Conservation (phyloP, 2,888 invertebrate species). For the Hofmannophila pseudospretella region DNA sequence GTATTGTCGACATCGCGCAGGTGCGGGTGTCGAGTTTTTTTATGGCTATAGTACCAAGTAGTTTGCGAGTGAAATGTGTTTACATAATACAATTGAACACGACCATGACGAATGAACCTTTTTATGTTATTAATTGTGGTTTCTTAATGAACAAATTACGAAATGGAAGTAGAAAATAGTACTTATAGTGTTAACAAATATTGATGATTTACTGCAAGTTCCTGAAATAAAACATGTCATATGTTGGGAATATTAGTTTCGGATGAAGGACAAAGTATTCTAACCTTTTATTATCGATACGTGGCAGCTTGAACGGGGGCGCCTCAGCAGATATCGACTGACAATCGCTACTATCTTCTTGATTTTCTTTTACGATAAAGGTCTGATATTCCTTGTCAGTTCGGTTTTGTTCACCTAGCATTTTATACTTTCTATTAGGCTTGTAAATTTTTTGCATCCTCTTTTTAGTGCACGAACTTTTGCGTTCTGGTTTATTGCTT, state of each 20-base stretch:
- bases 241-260: no score
- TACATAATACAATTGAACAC: background rate
- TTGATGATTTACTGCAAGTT: background rate
- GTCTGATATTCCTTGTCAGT: constrained; percentile 47
- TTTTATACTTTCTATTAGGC: constrained; percentile 43
- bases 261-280: constrained; percentile 29
- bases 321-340: constrained; percentile 52
- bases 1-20: no score
- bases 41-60: no score
- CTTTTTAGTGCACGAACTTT: constrained; percentile 36
- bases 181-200: background rate
- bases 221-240: background rate
- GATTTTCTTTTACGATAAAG: constrained; percentile 47
- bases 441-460: constrained; percentile 44
- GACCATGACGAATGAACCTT: no score
- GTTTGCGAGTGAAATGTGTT: no score
- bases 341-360: constrained; percentile 46
- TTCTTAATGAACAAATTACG: background rate
- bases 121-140: no score
- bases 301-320: constrained; percentile 65
- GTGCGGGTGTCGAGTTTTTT: no score
- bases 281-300: constrained; percentile 66
- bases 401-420: constrained; percentile 48
- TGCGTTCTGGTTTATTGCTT: constrained; percentile 44
- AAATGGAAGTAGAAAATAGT: no score